Conservation (phyloP, 2,888 invertebrate species). For the Amblyjoppa proteus region DNA sequence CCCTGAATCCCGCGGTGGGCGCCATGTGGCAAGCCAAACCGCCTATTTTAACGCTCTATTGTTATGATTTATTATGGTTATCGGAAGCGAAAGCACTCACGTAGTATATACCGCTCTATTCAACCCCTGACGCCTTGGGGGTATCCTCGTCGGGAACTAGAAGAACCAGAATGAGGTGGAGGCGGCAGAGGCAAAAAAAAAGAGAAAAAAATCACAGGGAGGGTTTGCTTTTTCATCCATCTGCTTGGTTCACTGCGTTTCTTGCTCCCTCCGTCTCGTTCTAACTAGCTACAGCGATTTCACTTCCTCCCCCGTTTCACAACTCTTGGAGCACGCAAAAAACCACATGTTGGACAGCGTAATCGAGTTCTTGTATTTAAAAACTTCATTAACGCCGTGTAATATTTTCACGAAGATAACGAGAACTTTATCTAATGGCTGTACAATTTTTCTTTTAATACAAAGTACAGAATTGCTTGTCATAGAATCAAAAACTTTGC, state of each 20-base stretch:
- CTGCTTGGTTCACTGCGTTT: conserved; percentile 58
- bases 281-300: conserved; percentile 54
- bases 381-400: not conserved
- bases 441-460: not conserved
- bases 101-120: conserved; percentile 69
- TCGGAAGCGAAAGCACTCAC: conserved; percentile 73
- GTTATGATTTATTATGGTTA: conserved; percentile 80
- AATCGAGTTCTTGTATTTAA: conserved; percentile 20
- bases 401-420: not conserved
- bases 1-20: conserved; percentile 61
- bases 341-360: conserved; percentile 31
- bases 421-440: not conserved
- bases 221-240: conserved; percentile 68
- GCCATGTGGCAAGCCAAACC: conserved; percentile 80
- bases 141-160: conserved; percentile 65
- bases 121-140: conserved; percentile 77
- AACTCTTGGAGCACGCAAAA: conserved; percentile 52
- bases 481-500: not conserved
- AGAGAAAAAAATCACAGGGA: conserved; percentile 70
- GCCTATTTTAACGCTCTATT: conserved; percentile 81
- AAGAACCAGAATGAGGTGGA: conserved; percentile 50
- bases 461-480: not conserved
- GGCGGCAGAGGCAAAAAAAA: conserved; percentile 63
- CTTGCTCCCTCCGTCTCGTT: conserved; percentile 42
- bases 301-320: conserved; percentile 52